Conservation (phyloP, 2,797 vertebrate genomes). For the Garrulus glandarius region DNA sequence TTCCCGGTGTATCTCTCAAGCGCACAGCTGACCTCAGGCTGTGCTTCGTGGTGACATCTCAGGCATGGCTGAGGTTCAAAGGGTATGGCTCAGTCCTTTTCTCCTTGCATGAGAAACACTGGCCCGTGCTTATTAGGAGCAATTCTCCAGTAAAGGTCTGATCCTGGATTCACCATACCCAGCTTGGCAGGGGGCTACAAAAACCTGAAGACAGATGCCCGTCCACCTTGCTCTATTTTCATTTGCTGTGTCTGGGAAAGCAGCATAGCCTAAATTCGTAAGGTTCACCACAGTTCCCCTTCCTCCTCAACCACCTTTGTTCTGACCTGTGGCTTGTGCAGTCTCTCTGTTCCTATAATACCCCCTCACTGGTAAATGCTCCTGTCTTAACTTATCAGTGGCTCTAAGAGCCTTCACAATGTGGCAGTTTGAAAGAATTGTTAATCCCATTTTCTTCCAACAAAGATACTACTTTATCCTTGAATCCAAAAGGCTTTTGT, state of each 20-base stretch:
- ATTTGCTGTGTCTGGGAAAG: background rate
- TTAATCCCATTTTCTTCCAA: background rate
- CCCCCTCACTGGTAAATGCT: fast-evolving
- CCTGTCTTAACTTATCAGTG: background rate
- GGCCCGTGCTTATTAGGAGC: background rate
- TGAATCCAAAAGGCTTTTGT: background rate
- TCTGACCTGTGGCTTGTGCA: background rate
- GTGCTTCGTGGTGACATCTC: background rate
- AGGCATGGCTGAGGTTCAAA: background rate
- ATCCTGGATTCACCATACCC: background rate
- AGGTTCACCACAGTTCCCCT: background rate
- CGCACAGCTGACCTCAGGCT: background rate
- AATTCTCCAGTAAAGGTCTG: background rate
- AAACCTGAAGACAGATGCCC: background rate
- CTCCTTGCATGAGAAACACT: background rate
- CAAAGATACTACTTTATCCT: background rate
- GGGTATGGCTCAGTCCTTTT: background rate
- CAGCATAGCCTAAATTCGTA: background rate
- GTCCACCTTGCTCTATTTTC: background rate
- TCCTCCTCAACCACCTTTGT: background rate
- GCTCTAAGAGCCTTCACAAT: background rate
- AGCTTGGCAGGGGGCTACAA: background rate
- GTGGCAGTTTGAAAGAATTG: background rate
- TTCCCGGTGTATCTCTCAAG: background rate
- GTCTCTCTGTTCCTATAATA: background rate